Evolutionary conservation across 1,140 invertebrate genomes (phyloP), one percentile per base, ranked within the genome.

Genomic region (Radopholus similis): DNA sequence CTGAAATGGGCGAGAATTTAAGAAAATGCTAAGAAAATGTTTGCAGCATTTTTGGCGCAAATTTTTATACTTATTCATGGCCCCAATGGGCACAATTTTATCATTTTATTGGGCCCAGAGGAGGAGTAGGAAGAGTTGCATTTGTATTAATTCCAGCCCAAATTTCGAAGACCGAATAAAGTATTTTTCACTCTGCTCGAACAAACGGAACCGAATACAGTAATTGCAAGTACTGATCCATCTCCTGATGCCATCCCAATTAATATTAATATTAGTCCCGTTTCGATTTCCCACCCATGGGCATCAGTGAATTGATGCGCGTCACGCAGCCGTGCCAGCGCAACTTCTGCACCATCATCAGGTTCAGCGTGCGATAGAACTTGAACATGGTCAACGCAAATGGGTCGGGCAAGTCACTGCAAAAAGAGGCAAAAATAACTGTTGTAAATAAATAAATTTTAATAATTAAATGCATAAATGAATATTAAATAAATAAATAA

Each of bases 371-470:
- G 38, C 80, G 66, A 53, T 81, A 81, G 57, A 81, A 81, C 66
- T 81, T 81, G 66, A 81, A 81, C 65, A 81, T 81, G 18, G 79
- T 81, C 34, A 81, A 42, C 9, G 79, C 80, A 67, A 81, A 81
- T 28, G 79, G 79, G 63, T 81, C 79, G 2, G 79, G 79, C 6
- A 81, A 68, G 57, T 81, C 79, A 26, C 59, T 62, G 77, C 42
- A 23, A 78, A 55, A 77, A 77, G 73, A 2, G 68, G n/a, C 2
- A 56, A 56, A 37, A 34, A 56, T 9, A 37, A 1, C 18, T 9
- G 5, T 0, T 56, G 28, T 8, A 30, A 23, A 44, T 38, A n/a
- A n/a, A 56, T 9, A 37, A 1, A 32, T 9, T 37, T 0, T 56
- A 38, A 47, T 57, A 23, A 44, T 38, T 44, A 42, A 37, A 38